Conservation (phyloP, 2,797 vertebrate species). For the Limnodromus scolopaceus region DNA sequence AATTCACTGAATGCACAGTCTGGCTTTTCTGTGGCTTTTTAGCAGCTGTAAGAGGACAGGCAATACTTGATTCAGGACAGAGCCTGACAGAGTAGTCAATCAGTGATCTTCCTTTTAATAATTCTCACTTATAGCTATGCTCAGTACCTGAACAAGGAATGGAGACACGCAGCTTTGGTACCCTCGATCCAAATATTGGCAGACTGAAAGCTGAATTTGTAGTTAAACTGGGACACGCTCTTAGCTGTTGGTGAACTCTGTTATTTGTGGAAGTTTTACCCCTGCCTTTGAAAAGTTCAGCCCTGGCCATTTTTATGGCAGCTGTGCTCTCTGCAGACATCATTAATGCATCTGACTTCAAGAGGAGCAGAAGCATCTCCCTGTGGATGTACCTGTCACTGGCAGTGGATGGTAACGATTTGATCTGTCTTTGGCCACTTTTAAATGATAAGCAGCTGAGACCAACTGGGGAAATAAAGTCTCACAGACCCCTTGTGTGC, state of each 20-base stretch:
- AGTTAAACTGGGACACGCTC: neutral
- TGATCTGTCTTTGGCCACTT: neutral
- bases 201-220: neutral
- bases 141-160: neutral
- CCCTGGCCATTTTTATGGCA: neutral
- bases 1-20: neutral
- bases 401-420: neutral
- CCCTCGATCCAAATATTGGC: neutral
- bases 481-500: neutral
- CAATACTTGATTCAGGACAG: neutral
- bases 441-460: neutral
- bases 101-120: neutral
- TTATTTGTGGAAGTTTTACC: neutral
- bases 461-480: neutral
- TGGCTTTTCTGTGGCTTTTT: neutral
- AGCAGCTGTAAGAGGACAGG: neutral
- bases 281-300: neutral
- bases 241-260: neutral
- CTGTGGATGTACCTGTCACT: neutral
- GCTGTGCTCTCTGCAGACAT: neutral
- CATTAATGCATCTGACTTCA: neutral
- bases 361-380: neutral
- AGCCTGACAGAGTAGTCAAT: neutral
- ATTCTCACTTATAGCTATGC: neutral
- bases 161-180: neutral